Evolutionary conservation across 2,797 vertebrate genomes (phyloP).

Genomic region (Mus spretus): DNA sequence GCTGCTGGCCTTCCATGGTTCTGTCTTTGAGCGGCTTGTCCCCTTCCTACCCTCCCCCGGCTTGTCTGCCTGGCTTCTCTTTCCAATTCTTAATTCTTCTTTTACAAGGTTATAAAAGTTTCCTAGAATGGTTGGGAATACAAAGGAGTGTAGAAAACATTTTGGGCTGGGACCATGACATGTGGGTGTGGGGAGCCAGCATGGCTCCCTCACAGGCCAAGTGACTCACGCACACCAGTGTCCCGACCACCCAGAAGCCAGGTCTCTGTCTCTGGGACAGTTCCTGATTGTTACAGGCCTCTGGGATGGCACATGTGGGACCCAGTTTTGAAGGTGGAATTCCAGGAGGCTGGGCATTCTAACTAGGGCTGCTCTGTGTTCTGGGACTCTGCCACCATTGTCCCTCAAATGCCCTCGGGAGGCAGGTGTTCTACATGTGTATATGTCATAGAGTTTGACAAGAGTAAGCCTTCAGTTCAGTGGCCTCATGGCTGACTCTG

Average conservation of each 20-base stretch:
- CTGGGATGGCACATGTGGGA: background rate
- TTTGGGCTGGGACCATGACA: background rate
- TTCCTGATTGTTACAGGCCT: background rate
- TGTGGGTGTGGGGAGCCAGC: background rate
- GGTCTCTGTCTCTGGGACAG: background rate
- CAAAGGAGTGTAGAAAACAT: background rate
- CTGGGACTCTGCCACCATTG: fast-evolving
- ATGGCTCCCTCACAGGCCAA: background rate
- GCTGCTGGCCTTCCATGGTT: background rate
- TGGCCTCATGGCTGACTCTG: fast-evolving
- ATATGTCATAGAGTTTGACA: background rate
- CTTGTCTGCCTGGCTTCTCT: background rate
- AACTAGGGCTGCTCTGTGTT: too few relatives aligned
- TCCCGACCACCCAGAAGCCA: background rate
- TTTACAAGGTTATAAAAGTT: background rate
- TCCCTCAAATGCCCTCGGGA: too few relatives aligned
- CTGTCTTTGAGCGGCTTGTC: background rate
- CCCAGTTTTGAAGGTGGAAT: too few relatives aligned
- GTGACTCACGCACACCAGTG: fast-evolving
- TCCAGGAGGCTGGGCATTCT: background rate
- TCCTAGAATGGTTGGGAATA: background rate
- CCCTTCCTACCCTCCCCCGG: background rate
- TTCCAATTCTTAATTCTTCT: background rate
- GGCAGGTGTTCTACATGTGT: background rate
- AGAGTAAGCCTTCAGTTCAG: background rate